Conservation (phyloP, 2,113 vertebrate species). For the Psophia crepitans region DNA sequence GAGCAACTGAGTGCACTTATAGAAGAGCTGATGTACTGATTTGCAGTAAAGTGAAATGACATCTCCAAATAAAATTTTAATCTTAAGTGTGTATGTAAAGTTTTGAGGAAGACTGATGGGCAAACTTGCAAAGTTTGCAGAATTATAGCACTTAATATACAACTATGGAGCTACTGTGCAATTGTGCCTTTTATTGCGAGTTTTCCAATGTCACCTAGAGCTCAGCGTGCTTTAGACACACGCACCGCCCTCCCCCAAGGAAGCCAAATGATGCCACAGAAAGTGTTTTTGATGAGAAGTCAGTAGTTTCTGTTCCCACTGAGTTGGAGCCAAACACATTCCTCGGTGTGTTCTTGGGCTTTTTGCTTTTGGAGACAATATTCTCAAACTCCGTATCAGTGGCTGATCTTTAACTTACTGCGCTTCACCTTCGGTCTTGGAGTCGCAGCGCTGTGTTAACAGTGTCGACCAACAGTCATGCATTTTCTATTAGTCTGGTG, state of each 20-base stretch:
- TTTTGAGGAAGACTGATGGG: constrained; percentile 38
- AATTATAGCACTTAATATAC: constrained; percentile 1
- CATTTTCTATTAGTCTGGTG: not conserved
- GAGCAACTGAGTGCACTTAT: constrained; percentile 73
- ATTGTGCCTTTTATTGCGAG: not conserved
- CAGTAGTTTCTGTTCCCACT: constrained; percentile 48
- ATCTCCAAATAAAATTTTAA: constrained; percentile 57
- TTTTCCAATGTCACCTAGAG: constrained; percentile 17
- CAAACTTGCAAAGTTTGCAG: constrained; percentile 37
- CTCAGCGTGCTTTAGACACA: not conserved
- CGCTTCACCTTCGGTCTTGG: not conserved
- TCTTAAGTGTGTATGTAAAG: constrained; percentile 46
- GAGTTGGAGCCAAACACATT: not conserved
- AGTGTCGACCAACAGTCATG: not conserved
- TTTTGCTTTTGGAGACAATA: not conserved
- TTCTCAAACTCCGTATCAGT: not conserved
- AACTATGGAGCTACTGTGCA: not conserved
- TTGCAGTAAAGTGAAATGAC: constrained; percentile 63
- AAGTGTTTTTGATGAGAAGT: constrained; percentile 4
- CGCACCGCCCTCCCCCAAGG: not conserved
- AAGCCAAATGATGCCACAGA: not conserved
- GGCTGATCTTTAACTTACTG: not conserved
- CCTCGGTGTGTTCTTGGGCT: not conserved
- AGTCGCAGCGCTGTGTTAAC: not conserved
- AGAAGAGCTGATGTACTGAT: constrained; percentile 70